phyloP scores from a whole-genome alignment of 2,888 invertebrate species.

The Microctonus brassicae region DNA sequence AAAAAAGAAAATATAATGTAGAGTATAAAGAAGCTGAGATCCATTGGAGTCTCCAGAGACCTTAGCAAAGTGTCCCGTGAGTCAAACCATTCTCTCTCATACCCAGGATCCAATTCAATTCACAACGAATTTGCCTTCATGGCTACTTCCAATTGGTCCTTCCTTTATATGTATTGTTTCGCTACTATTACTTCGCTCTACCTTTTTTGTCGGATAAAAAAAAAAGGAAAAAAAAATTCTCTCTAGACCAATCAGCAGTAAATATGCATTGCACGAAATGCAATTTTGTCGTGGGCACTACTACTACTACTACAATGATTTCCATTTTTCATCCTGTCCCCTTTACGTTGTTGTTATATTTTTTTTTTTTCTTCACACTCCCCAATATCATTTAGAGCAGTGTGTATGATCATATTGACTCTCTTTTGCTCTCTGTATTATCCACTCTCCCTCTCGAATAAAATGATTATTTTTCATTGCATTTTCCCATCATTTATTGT shows the following conservation, averaged over 20 bases:
- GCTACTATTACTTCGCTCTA: not conserved
- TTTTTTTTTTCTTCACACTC: not conserved
- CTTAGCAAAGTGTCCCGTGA: slow-evolving; percentile 6
- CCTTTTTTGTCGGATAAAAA: not conserved
- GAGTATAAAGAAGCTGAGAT: not conserved
- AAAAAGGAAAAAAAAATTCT: not conserved
- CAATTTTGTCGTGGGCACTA: slow-evolving; percentile 18
- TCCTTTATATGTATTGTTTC: not conserved
- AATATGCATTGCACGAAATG: slow-evolving; percentile 22
- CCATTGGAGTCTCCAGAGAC: slow-evolving; percentile 1
- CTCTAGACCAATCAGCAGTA: not conserved
- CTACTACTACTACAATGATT: no score
- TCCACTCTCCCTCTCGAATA: slow-evolving; percentile 6
- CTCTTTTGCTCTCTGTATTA: not conserved
- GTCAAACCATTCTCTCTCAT: not conserved
- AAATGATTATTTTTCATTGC: slow-evolving; percentile 29
- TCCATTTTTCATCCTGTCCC: slow-evolving; percentile 18
- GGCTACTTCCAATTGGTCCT: not conserved
- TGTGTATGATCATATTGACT: not conserved
- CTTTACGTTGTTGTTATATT: not conserved
- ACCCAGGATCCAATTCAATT: slow-evolving; percentile 13
- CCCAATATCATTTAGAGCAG: slow-evolving; percentile 9
- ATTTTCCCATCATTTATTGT: slow-evolving; percentile 14
- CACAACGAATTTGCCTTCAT: slow-evolving; percentile 11
- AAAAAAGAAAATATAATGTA: slow-evolving; percentile 9